Evolutionary conservation across 1,140 invertebrate species (phyloP).

Genomic region (Latrodectus geometricus): DNA sequence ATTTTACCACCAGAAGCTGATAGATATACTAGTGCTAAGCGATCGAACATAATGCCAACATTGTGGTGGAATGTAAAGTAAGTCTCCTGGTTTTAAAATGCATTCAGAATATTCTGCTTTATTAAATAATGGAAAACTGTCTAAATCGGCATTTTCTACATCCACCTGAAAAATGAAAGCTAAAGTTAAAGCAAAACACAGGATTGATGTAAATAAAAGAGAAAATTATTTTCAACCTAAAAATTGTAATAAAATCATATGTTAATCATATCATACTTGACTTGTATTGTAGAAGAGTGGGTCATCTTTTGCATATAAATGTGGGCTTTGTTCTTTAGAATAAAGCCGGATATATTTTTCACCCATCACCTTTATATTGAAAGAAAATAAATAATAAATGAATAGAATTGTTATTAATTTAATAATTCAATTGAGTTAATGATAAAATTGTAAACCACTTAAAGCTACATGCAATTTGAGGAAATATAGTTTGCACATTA

Average conservation of each 20-base stretch:
- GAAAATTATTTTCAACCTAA: background rate
- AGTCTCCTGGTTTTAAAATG: slow-evolving; percentile 72
- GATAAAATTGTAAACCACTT: too few species aligned
- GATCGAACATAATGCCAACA: slow-evolving; percentile 76
- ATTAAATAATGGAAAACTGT: slow-evolving; percentile 70
- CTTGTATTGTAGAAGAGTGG: slow-evolving; percentile 82
- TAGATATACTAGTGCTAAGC: slow-evolving; percentile 74
- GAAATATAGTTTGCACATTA: too few species aligned
- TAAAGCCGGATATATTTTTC: slow-evolving; percentile 88
- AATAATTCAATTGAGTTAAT: too few species aligned
- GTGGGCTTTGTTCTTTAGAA: slow-evolving; percentile 76
- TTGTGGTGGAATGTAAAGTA: slow-evolving; percentile 75
- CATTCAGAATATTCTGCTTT: slow-evolving; percentile 70
- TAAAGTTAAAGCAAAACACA: too few species aligned
- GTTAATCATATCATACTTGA: slow-evolving; percentile 64
- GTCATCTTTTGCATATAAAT: slow-evolving; percentile 85
- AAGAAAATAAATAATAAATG: background rate
- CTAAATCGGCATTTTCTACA: slow-evolving; percentile 71
- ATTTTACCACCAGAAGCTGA: slow-evolving; percentile 75
- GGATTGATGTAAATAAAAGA: too few species aligned
- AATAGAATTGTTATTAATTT: background rate
- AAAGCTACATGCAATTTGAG: too few species aligned
- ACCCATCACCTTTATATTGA: slow-evolving; percentile 75
- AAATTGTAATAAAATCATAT: background rate
- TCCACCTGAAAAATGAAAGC: slow-evolving; percentile 68